Conservation (phyloP, 2,113 vertebrate species). For the Corapipo altera region DNA sequence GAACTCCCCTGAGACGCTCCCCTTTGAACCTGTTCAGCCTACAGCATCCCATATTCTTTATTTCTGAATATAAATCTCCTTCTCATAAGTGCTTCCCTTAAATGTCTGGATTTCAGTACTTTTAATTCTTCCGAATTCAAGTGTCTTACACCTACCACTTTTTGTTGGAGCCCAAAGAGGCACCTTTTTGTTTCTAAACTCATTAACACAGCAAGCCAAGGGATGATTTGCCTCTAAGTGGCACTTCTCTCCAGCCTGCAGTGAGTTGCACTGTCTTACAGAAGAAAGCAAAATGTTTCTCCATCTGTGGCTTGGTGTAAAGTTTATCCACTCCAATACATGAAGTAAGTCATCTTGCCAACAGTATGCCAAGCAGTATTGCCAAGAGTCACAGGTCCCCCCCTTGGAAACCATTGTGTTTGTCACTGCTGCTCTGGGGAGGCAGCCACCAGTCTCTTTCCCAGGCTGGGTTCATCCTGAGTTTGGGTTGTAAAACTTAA, state of each 20-base stretch:
- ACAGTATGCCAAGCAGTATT: neutral
- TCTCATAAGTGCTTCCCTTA: neutral
- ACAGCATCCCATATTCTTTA: neutral
- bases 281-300: neutral
- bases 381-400: neutral
- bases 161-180: neutral
- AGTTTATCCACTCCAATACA: neutral
- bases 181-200: neutral
- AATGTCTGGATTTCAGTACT: neutral
- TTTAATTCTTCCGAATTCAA: neutral
- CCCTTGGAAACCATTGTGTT: accelerated
- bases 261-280: neutral
- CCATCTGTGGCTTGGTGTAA: neutral
- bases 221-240: accelerated
- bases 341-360: neutral
- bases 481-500: neutral
- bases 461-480: neutral
- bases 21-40: neutral
- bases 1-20: accelerated
- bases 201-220: neutral
- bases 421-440: neutral
- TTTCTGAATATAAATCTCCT: neutral
- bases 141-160: neutral
- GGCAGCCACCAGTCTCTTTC: neutral
- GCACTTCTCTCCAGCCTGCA: neutral